Conservation (phyloP, 2,888 invertebrate species). For the Eupeodes latifasciatus region DNA sequence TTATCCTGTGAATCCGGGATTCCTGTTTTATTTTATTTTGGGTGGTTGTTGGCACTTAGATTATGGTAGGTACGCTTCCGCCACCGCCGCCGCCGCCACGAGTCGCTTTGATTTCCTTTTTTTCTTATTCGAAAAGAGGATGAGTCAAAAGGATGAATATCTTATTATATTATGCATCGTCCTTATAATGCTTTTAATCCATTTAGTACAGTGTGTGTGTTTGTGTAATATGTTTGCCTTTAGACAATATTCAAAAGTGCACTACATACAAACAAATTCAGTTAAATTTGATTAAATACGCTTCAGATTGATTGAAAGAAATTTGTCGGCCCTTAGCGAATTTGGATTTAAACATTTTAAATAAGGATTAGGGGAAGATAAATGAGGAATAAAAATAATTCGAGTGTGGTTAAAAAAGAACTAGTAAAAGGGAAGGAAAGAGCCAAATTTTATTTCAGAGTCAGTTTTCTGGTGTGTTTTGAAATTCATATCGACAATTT, state of each 20-base stretch:
- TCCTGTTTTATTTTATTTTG: constrained; percentile 12
- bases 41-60: constrained; percentile 44
- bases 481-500: too few relatives aligned
- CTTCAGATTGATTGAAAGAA: constrained; percentile 41
- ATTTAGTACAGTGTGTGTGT: constrained; percentile 38
- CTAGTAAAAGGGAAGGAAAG: too few relatives aligned
- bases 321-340: constrained; percentile 27
- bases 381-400: too few relatives aligned
- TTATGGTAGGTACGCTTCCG: background rate
- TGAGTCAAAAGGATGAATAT: constrained; percentile 36
- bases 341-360: constrained; percentile 1
- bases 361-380: too few relatives aligned
- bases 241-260: constrained; percentile 13
- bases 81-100: too few relatives aligned
- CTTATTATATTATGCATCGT: constrained; percentile 46
- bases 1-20: constrained; percentile 1
- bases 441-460: too few relatives aligned
- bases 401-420: too few relatives aligned
- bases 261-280: background rate
- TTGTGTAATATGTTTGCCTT: background rate
- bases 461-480: too few relatives aligned
- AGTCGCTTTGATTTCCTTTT: background rate
- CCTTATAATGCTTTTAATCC: constrained; percentile 63
- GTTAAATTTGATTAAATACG: constrained; percentile 60
- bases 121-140: background rate